Base-by-base conservation (phyloP, 2,797 vertebrate species). In the Antennarius maculatus region DNA sequence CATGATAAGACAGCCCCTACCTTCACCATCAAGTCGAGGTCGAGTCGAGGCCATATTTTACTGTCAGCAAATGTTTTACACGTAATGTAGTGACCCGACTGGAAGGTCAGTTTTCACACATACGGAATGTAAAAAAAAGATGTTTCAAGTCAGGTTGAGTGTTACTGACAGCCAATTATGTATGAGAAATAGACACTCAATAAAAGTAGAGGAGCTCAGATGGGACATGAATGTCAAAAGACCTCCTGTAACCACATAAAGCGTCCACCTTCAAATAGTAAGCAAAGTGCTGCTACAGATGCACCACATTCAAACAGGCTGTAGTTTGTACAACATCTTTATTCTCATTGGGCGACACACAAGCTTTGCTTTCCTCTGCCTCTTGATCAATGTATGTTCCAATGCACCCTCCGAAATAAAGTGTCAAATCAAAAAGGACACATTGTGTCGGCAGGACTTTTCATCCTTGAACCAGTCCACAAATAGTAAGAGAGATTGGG, bases 11-110 rank as follows among this genome's bases (percentile, higher is more conserved):
- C 65, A 47, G 59, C 56, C 46, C 59, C 58, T 11, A 39, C 70
- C 56, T 71, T 60, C 53, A 43, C 71, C 64, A 58, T 70, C 65
- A 77, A 69, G 70, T 66, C 48, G 45, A 57, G 48, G 66, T 63
- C 60, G 53, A 78, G 60, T 76, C 59, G 66, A 39, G 54, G 49
- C 55, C 62, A 61, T 82, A 76, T 77, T 86, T 88, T 84, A 83
- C 66, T 69, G 82, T 74, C 77, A 67, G 66, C 15, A 6, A 66
- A 57, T 67, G 55, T 66, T 79, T 66, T 64, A 42, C 63, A 77
- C 56, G 53, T 39, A 52, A 50, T 37, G 51, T 34, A 51, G 39
- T 3, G 43, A 67, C 46, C 5, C 11, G 46, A 13, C 6, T 18
- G 54, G 1, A 14, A 61, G 17, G 52, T 71, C 27, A 10, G 29